phyloP scores from a whole-genome alignment of 2,888 invertebrate genomes.

The Helobdella robusta region DNA sequence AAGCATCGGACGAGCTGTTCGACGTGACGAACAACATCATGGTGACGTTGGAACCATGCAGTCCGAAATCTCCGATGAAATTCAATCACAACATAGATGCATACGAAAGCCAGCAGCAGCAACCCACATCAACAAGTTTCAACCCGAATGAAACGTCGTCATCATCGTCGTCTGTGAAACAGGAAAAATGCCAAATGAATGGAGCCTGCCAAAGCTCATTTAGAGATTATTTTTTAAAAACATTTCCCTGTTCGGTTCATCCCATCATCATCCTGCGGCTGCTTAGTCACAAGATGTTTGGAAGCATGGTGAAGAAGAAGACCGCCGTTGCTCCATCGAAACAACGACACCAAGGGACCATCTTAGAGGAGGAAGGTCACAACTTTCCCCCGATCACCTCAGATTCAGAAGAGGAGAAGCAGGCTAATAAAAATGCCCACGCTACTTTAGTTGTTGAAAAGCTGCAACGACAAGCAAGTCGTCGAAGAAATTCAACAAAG shows the following conservation, averaged over 20 bases:
- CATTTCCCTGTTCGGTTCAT: conserved; percentile 53
- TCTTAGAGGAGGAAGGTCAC: conserved; percentile 18
- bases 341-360: conserved; percentile 11
- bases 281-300: conserved; percentile 55
- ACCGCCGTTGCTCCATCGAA: conserved; percentile 41
- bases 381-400: background rate
- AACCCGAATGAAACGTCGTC: background rate
- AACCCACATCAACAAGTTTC: background rate
- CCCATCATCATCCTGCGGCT: conserved; percentile 55
- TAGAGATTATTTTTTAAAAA: conserved; percentile 42
- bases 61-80: conserved; percentile 10
- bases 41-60: conserved; percentile 20
- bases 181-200: background rate
- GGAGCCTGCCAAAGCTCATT: conserved; percentile 35
- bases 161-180: background rate
- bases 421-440: background rate
- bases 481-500: conserved; percentile 4
- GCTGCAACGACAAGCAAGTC: background rate
- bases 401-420: background rate
- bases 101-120: background rate
- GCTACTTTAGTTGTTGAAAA: background rate
- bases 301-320: conserved; percentile 53
- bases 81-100: background rate
- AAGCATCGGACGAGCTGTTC: conserved; percentile 10
- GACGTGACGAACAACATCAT: conserved; percentile 17